Base-by-base conservation (phyloP, 2,888 invertebrate species). In the Phaonia tiefii region DNA sequence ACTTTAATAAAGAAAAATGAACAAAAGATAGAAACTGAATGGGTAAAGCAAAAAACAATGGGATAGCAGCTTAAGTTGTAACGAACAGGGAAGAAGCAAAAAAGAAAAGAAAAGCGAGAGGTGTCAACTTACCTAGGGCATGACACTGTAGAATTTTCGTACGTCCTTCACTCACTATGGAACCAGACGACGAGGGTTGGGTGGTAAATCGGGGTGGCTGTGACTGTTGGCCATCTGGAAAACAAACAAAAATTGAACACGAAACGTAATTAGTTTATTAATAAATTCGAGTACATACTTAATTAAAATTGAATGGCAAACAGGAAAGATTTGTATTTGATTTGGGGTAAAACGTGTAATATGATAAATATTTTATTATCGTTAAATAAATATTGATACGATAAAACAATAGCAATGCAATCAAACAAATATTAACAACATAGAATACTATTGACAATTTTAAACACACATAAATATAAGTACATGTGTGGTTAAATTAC, bases 131-230 rank as follows among this genome's bases (percentile, higher is more conserved):
- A 96, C 97, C 97, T 89, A 95, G 93, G 17, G 98, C 97, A 91
- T 96, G 95, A 91, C 98, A 98, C 91, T 97, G 96, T 84, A 98
- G 93, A 90, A 98, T 96, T 93, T 98, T 98, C 63, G 95, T 96
- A 80, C 95, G 94, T 89, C 96, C 96, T 92, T 96, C 96, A 90
- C 95, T 94, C 84, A 97, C 96, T 88, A 96, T 95, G 89, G 95
- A 96, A 87, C 96, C 96, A 79, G 96, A 95, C 80, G 95, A 95
- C 63, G 97, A 96, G 49, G 97, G 97, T 88, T 96, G 96, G 87
- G 95, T 95, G 87, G 95, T 95, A 91, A 97, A 97, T 85, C 96
- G 93, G 70, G 97, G 97, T 79, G 97, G 96, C 91, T 97, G 96
- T 75, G 89, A 84, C 83, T 90, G 90, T 83, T 87, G 86, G 74